phyloP scores from a whole-genome alignment of 92 coral and sea anemone species.

The Pocillopora meandrina region DNA sequence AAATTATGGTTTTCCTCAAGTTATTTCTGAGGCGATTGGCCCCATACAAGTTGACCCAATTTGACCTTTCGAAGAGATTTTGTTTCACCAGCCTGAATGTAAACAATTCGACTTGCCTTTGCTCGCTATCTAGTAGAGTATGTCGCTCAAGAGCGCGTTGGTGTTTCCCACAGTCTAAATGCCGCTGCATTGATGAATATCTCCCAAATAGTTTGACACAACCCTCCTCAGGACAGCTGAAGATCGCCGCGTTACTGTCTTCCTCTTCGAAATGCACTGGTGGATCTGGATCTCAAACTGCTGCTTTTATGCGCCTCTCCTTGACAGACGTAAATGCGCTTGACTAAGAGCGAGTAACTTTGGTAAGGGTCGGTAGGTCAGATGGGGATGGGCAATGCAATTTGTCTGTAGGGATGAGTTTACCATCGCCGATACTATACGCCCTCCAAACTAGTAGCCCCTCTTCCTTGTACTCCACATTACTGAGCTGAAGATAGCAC shows the following conservation, averaged over 20 bases:
- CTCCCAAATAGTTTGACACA: slow-evolving; percentile 54
- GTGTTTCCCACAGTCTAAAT: slow-evolving; percentile 60
- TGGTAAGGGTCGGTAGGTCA: slow-evolving; percentile 38
- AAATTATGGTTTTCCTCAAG: too few relatives aligned
- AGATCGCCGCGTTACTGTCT: slow-evolving; percentile 38
- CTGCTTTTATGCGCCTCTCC: slow-evolving; percentile 41
- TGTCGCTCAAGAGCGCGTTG: slow-evolving; percentile 53
- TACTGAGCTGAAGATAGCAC: slow-evolving; percentile 38
- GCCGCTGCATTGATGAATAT: slow-evolving; percentile 62
- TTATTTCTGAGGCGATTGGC: background rate
- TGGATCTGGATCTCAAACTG: slow-evolving; percentile 44
- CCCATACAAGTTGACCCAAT: slow-evolving; percentile 1
- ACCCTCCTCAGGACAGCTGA: slow-evolving; percentile 60
- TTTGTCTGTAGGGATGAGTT: slow-evolving; percentile 1
- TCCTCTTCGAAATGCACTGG: slow-evolving; percentile 36
- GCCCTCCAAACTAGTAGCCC: slow-evolving; percentile 47
- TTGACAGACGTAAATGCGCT: slow-evolving; percentile 10
- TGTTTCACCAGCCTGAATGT: too few relatives aligned
- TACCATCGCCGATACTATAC: slow-evolving; percentile 18
- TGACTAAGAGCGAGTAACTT: slow-evolving; percentile 25
- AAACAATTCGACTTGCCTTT: too few relatives aligned
- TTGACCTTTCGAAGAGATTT: too few relatives aligned
- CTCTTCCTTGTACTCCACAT: slow-evolving; percentile 16
- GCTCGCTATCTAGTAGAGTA: slow-evolving; percentile 49
- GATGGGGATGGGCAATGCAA: slow-evolving; percentile 49